A percentile compares a stretch with the other conserved stretches of the same genome.
These are phyloP conservation scores for Frankliniella intonsa DNA, from an alignment of 2,888 invertebrate species.

Conservation along the genomic window DNA sequence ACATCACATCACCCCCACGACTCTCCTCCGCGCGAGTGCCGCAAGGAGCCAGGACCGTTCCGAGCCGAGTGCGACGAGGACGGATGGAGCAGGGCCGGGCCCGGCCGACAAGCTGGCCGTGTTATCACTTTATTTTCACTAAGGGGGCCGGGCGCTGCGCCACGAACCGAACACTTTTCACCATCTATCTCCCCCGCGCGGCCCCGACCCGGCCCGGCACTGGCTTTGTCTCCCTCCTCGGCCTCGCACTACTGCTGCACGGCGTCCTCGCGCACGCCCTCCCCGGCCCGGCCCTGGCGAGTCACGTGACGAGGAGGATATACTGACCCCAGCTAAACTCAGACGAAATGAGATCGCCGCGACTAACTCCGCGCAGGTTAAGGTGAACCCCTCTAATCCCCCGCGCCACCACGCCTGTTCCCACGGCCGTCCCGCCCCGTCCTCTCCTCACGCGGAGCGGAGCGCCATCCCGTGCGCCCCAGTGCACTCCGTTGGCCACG, in stretches of 20 bases:
- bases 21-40: neutral
- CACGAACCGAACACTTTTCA: neutral
- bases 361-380: too few species aligned
- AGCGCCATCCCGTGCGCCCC: neutral
- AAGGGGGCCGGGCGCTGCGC: neutral
- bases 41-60: neutral
- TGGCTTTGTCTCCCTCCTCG: neutral
- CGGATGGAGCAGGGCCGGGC: neutral
- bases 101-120: neutral
- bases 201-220: too few species aligned
- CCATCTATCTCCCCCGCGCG: neutral
- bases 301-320: too few species aligned
- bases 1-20: neutral
- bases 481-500: neutral
- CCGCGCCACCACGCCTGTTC: too few species aligned
- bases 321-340: too few species aligned
- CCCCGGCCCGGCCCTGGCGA: neutral
- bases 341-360: too few species aligned
- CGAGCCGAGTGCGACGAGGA: neutral
- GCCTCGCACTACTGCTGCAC: neutral
- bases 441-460: neutral
- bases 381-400: too few species aligned
- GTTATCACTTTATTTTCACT: constrained; percentile 25
- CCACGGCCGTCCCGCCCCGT: neutral
- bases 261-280: too few species aligned